phyloP scores from a whole-genome alignment of 1,140 invertebrate species.

The Lutraria rhynchaena region DNA sequence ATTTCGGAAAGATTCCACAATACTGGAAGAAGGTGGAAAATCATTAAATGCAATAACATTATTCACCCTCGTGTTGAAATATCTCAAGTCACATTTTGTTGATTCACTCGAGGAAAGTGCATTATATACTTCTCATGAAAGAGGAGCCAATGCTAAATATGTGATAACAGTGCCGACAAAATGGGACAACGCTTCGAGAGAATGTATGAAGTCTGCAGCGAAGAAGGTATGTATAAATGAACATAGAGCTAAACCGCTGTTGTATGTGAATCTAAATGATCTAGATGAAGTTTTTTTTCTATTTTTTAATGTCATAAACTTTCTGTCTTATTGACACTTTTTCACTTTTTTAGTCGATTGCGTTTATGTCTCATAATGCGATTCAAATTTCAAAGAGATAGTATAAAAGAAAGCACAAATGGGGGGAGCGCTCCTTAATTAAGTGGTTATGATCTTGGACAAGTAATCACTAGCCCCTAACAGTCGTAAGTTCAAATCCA shows the following conservation, averaged over 20 bases:
- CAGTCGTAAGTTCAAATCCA: too few species aligned
- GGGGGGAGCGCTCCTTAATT: too few species aligned
- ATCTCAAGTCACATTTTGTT: conserved; percentile 30
- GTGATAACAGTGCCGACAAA: conserved; percentile 50
- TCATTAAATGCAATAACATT: conserved; percentile 38
- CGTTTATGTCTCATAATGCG: too few species aligned
- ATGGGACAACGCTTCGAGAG: conserved; percentile 49
- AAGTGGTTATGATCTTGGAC: too few species aligned
- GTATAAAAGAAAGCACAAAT: too few species aligned
- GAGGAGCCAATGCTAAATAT: conserved; percentile 7
- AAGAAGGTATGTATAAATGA: conserved; percentile 48
- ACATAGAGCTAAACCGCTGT: too few species aligned
- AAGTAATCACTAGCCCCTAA: too few species aligned
- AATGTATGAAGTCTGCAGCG: conserved; percentile 45
- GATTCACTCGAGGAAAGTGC: conserved; percentile 24
- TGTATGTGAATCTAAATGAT: too few species aligned
- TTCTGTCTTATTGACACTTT: conserved; percentile 3
- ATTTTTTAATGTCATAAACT: too few species aligned
- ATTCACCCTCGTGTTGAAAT: conserved; percentile 37
- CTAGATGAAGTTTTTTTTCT: too few species aligned
- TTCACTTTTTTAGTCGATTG: too few species aligned
- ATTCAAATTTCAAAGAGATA: too few species aligned
- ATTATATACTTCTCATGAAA: conserved; percentile 11
- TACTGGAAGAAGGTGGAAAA: conserved; percentile 56
- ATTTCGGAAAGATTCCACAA: conserved; percentile 51